Evolutionary conservation across 2,888 invertebrate species (phyloP), one percentile per base, ranked within the genome.

Genomic region (Metacarcinus magister): DNA sequence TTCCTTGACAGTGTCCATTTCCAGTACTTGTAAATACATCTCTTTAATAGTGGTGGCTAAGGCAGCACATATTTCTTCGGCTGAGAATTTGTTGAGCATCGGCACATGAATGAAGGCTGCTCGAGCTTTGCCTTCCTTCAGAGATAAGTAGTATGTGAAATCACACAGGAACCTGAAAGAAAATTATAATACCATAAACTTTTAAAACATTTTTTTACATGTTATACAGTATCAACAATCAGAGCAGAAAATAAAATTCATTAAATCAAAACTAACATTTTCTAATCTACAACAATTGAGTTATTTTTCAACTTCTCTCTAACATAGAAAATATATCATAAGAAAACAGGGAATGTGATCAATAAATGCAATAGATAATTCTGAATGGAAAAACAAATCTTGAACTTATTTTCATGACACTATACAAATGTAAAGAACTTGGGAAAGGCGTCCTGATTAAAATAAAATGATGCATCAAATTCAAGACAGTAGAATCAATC

Each of bases 61-160:
- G 54, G 98, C 98, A 95, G 98, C 97, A 0, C 98, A 98, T 13
- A 98, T 98, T 97, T 98, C 98, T 67, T 98, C 97, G 0, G 98
- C 98, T 0, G 98, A 97, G 97, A 98, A 98, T 82, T 98, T 97
- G 96, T 98, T 97, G 7, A 98, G 97, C 44, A 98, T 98, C 0
- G 99, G 99, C 2, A 99, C 99, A 97, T 99, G 99, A 32, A 99
- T 98, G 97, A 99, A 99, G 23, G 99, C 97, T 1, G 98, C 98
- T 95, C 98, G 98, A 60, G 97, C 97, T 94, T 97, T 97, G 97
- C 98, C 98, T 43, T 98, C 98, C 97, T 98, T 98, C 75, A 99
- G 98, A 0, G 99, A 99, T 44, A 98, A 98, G 98, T 98, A 99
- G 98, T 98, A 99, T 95, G 98, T 98, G 97, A 98, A 99, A 97